Base-by-base conservation (phyloP, 2,888 invertebrate genomes). In the Chorisops tibialis region DNA sequence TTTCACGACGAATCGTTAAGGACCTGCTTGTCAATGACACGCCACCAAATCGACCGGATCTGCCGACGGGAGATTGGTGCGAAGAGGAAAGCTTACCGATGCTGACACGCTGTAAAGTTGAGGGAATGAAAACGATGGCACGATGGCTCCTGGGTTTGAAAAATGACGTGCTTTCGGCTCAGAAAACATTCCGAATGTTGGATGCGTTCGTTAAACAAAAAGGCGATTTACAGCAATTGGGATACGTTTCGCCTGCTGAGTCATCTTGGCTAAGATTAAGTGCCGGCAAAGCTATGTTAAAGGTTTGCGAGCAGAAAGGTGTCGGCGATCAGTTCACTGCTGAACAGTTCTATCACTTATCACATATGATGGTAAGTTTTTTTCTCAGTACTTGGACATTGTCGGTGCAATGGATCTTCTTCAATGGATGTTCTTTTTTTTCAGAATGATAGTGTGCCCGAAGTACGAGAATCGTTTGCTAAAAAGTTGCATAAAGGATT, bases 121-220 rank as follows among this genome's bases (percentile, higher is more conserved):
- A 96, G 77, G 96, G 93, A 0, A 84, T 97, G 71, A 98, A 98
- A 79, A 89, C 96, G 66, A 94, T 98, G 89, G 96, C 96, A 0
- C 86, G 97, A 49, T 97, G 97, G 96, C 80, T 97, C 43, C 80
- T 96, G 38, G 97, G 97, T 0, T 80, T 96, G 58, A 94, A 93
- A 78, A 87, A 87, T 63, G 93, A 94, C 72, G 88, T 88, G 64
- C 82, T 91, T 16, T 91, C 93, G 0, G 94, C 93, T 0, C 91
- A 92, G 79, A 94, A 94, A 78, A 96, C 96, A 2, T 92, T 97
- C 79, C 84, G 96, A 63, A 93, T 98, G 89, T 79, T 97, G 38
- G 91, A 91, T 72, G 95, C 96, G 1, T 94, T 97, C 73, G 91
- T 98, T 48, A 85, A 91, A 66, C 93, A 96, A 75, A 92, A 94